Evolutionary conservation across 2,113 vertebrate genomes (phyloP).

Genomic region (Colistium nudipinnis): DNA sequence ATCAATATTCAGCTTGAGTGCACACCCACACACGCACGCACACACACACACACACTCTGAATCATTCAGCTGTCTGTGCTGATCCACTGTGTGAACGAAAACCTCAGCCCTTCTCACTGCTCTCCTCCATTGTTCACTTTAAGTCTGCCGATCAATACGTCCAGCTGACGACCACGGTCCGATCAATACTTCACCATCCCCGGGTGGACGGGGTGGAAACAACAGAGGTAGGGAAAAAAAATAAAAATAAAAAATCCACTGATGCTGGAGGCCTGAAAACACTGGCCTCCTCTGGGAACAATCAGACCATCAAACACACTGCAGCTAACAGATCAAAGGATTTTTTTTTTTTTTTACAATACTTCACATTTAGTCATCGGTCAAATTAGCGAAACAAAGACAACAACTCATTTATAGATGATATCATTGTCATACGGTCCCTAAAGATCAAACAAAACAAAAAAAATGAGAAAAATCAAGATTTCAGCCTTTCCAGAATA

Average conservation of each 20-base stretch:
- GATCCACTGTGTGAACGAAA: constrained; percentile 74
- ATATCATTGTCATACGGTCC: too few species aligned
- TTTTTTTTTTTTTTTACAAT: not conserved
- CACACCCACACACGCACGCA: constrained; percentile 4
- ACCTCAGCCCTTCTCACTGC: constrained; percentile 71
- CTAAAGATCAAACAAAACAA: too few species aligned
- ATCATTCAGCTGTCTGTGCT: constrained; percentile 45
- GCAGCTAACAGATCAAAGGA: not conserved
- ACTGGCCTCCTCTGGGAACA: constrained; percentile 34
- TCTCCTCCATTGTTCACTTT: constrained; percentile 34
- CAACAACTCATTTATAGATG: too few species aligned
- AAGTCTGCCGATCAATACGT: constrained; percentile 56
- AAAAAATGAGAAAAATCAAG: too few species aligned
- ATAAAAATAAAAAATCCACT: constrained; percentile 21
- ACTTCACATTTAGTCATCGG: not conserved
- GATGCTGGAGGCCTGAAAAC: constrained; percentile 33
- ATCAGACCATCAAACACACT: not conserved
- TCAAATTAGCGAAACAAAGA: not conserved
- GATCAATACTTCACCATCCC: constrained; percentile 64
- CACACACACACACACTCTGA: constrained; percentile 9
- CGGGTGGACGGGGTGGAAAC: constrained; percentile 11
- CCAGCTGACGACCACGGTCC: constrained; percentile 53
- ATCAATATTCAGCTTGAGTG: constrained; percentile 22
- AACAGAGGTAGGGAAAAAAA: constrained; percentile 15
- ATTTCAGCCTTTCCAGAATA: too few species aligned